Conservation (phyloP, 1,140 invertebrate genomes). For the Nymphalis io region DNA sequence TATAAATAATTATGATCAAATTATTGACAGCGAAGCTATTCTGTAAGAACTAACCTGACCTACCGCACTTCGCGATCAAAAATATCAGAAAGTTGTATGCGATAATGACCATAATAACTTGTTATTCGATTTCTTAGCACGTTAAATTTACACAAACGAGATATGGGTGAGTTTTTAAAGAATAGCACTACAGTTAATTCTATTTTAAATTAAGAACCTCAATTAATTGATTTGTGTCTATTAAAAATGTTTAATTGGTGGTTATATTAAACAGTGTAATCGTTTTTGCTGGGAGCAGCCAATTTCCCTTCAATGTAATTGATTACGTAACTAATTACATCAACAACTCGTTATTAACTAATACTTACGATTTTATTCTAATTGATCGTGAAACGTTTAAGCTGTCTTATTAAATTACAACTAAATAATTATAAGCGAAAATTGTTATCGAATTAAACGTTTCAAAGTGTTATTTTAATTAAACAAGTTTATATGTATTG, state of each 20-base stretch:
- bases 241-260: constrained; percentile 3
- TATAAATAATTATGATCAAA: too few species aligned
- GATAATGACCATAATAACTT: too few species aligned
- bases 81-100: too few species aligned
- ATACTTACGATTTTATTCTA: constrained; percentile 5
- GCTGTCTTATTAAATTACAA: constrained; percentile 16
- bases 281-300: constrained; percentile 14
- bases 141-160: background rate
- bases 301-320: constrained; percentile 29
- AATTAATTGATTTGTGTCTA: background rate
- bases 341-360: constrained; percentile 14
- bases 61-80: too few species aligned
- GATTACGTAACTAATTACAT: constrained; percentile 27
- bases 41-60: too few species aligned
- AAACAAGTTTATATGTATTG: too few species aligned
- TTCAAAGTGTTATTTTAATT: background rate
- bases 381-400: constrained; percentile 17
- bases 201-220: background rate
- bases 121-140: too few species aligned
- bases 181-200: too few species aligned
- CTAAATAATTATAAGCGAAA: background rate
- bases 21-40: too few species aligned
- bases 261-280: constrained; percentile 9
- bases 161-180: background rate
- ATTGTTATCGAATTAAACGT: background rate